Base-by-base conservation (phyloP, 2,888 invertebrate genomes). In the Latrodectus elegans region DNA sequence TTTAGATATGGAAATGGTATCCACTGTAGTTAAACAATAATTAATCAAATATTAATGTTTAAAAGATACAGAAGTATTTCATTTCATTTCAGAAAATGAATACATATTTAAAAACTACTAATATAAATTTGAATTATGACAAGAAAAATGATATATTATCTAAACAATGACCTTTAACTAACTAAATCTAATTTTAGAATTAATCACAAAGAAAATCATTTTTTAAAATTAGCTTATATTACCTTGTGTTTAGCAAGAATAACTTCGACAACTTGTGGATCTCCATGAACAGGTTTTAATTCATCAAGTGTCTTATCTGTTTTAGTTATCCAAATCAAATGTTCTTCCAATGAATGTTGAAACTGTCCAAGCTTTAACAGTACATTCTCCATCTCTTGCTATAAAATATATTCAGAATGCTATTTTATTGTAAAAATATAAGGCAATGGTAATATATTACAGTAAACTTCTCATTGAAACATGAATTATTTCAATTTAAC, bases 321-420 rank as follows among this genome's bases (percentile, higher is more conserved):
- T 91, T 96, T 96, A 91, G 96, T 95, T 90, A 99, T 97, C 99
- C 99, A 99, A 15, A 96, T 95, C 79, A 98, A 93, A 71, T 99
- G 94, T 92, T 99, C 99, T 91, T 96, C 96, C 64, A 99, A 94
- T 0, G 99, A 99, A 92, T 99, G 98, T 92, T 99, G 97, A 94
- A 99, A 96, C 93, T 99, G 99, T 0, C 99, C 99, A 60, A 99
- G 95, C 90, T 97, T 95, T 68, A 99, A 93, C 65, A 99, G 93
- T 0, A 98, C 97, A 91, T 97, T 95, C 92, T 99, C 99, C 89
- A 99, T 93, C 91, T 97, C 96, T 90, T 97, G 94, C 90, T 89
- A 71, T 12, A 82, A 82, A 79, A 76, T 52, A 51, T 12, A 77
- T 51, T 11, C 12, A 11, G 14, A 77, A 17, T 51, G 1, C 17